These are phyloP conservation scores for Brachypalpus laphriformis DNA, from an alignment of 2,888 invertebrate species.

Conservation along the genomic window DNA sequence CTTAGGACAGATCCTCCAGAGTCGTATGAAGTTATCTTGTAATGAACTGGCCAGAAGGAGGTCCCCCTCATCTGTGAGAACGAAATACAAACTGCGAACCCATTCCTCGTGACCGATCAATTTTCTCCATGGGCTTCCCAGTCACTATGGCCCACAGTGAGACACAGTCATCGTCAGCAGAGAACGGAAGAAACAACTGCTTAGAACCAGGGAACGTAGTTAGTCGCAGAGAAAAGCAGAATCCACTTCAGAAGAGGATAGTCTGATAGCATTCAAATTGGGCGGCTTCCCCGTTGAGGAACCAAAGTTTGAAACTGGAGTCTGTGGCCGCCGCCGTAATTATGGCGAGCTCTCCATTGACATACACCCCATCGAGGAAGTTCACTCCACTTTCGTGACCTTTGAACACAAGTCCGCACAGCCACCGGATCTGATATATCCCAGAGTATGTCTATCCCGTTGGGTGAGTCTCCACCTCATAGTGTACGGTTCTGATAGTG, in stretches of 20 bases:
- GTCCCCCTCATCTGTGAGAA: constrained; percentile 84
- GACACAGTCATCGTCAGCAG: constrained; percentile 90
- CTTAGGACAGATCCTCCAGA: constrained; percentile 88
- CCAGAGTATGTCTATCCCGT: constrained; percentile 91
- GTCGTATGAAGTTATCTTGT: constrained; percentile 92
- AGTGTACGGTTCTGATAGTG: too few relatives aligned
- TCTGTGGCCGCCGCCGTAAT: constrained; percentile 88
- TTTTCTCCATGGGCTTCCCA: constrained; percentile 21
- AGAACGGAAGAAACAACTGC: constrained; percentile 87
- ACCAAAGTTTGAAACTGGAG: constrained; percentile 87
- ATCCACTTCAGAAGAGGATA: constrained; percentile 86
- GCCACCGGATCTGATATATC: constrained; percentile 82
- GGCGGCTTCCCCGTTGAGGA: constrained; percentile 81
- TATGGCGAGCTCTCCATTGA: constrained; percentile 83
- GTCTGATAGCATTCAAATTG: constrained; percentile 85
- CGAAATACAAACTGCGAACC: constrained; percentile 92
- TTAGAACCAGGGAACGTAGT: constrained; percentile 85
- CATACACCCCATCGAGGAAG: constrained; percentile 87
- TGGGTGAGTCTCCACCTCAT: constrained; percentile 91
- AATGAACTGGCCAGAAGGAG: constrained; percentile 91
- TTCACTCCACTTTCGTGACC: constrained; percentile 88
- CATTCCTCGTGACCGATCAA: constrained; percentile 94
- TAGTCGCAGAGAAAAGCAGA: constrained; percentile 88
- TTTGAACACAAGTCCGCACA: constrained; percentile 81
- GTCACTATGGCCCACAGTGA: constrained; percentile 85